Evolutionary conservation across 2,888 invertebrate genomes (phyloP).

Genomic region (Hipparchia semele): DNA sequence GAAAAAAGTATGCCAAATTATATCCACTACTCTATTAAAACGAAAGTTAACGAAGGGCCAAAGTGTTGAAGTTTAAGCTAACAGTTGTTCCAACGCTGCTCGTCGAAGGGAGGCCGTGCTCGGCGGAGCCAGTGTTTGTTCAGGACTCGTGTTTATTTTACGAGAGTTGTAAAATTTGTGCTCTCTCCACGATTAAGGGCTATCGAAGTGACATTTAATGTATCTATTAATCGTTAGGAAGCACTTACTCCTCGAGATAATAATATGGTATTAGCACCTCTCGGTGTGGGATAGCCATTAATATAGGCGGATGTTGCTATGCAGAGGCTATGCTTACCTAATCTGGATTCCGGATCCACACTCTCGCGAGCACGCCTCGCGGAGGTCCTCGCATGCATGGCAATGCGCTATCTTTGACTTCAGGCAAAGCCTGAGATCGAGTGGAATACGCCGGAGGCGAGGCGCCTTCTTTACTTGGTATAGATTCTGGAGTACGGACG

Average conservation of each 20-base stretch:
- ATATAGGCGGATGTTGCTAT: background rate
- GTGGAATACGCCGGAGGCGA: too few relatives aligned
- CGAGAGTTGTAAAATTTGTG: constrained; percentile 4
- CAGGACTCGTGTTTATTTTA: constrained; percentile 10
- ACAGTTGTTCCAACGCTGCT: background rate
- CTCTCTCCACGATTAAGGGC: background rate
- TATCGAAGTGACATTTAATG: constrained; percentile 1
- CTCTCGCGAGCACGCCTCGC: too few relatives aligned
- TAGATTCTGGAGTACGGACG: too few relatives aligned
- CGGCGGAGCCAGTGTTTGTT: background rate
- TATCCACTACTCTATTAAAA: background rate
- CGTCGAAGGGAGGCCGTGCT: background rate
- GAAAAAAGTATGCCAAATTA: too few relatives aligned
- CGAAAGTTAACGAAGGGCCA: background rate
- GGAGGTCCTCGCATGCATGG: too few relatives aligned
- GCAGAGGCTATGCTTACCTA: background rate
- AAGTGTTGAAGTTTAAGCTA: background rate
- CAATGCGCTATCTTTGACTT: too few relatives aligned
- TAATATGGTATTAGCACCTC: too few relatives aligned
- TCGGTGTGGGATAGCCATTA: background rate
- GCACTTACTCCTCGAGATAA: background rate
- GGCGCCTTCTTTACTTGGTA: too few relatives aligned
- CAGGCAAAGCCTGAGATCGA: too few relatives aligned
- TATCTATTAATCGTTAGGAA: background rate
- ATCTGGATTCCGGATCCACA: too few relatives aligned